Base-by-base conservation (phyloP, 64 coral and sea anemone genomes). In the Anthopleura sola region DNA sequence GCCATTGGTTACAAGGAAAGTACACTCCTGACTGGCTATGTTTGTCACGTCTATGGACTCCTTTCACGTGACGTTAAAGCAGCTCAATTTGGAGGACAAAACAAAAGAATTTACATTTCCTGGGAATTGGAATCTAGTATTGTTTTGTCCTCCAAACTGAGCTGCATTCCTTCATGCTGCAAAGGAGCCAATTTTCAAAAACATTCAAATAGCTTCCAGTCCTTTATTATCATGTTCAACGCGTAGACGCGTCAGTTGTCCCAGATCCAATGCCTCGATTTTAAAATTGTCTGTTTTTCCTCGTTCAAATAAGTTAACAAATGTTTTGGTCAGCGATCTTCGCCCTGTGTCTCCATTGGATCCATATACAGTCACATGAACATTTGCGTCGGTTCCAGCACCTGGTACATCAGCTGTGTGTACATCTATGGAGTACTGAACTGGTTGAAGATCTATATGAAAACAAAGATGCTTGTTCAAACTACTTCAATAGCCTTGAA, bases 181-280 rank as follows among this genome's bases (percentile, higher is more conserved):
- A n/a, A n/a, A n/a, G n/a, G n/a, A n/a, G n/a, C n/a, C n/a, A n/a
- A n/a, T 91, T 34, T 91, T 95, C 21, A 91, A 93, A 16, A 99
- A 71, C 97, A 94, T 94, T 93, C 97, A 99, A 5, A 93, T 93
- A 31, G 97, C 93, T 31, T 92, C 89, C 29, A 99, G 87, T 21
- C 97, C 97, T 99, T 99, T 99, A 32, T 99, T 99, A 37, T 99
- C 97, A 49, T 99, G 97, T 37, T 95, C 97, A 78, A 99, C 75
- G 75, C 97, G 97, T 68, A 95, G 16, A 28, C 93, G 93, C 75
- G 80, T 88, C 10, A 99, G 75, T 6, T 88, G 78, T n/a, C 97
- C 97, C 37, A 99, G 87, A 82, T 99, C 97, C 31, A 99, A 75
- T 17, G 97, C 97, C 68, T 99, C 97, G 20, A 99, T 55, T 32